Evolutionary conservation across 2,888 invertebrate species (phyloP).

Genomic region (Papilio protenor): DNA sequence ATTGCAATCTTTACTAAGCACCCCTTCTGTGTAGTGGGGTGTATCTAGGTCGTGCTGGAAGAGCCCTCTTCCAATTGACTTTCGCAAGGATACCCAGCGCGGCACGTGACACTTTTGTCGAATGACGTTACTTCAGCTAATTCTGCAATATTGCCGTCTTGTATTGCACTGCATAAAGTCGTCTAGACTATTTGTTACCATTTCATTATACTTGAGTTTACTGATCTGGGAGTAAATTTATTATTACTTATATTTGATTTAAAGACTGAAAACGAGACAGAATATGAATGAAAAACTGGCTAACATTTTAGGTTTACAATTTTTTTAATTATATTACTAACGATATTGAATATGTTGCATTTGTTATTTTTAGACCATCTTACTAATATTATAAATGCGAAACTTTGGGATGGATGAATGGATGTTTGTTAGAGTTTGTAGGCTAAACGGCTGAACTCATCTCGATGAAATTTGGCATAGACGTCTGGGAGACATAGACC

Average conservation of each 20-base stretch:
- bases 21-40: slow-evolving; percentile 11
- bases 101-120: slow-evolving; percentile 18
- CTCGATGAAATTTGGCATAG: no score
- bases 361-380: no score
- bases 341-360: no score
- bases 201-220: background rate
- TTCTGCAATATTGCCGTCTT: slow-evolving; percentile 20
- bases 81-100: slow-evolving; percentile 15
- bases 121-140: slow-evolving; percentile 11
- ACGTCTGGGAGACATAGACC: no score
- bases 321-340: no score
- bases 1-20: slow-evolving; percentile 4
- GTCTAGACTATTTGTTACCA: slow-evolving; percentile 10
- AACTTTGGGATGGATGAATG: no score
- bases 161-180: slow-evolving; percentile 1
- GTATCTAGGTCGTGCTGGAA: slow-evolving; percentile 18
- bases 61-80: slow-evolving; percentile 23
- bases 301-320: no score
- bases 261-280: no score
- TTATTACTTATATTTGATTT: background rate
- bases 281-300: no score
- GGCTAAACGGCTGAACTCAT: no score
- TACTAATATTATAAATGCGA: no score
- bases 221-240: background rate
- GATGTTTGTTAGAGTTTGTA: no score